A percentile compares a stretch with the other conserved stretches of the same genome.
These are phyloP conservation scores for Burhinus oedicnemus DNA, from an alignment of 2,113 vertebrate genomes.

Conservation along the genomic window DNA sequence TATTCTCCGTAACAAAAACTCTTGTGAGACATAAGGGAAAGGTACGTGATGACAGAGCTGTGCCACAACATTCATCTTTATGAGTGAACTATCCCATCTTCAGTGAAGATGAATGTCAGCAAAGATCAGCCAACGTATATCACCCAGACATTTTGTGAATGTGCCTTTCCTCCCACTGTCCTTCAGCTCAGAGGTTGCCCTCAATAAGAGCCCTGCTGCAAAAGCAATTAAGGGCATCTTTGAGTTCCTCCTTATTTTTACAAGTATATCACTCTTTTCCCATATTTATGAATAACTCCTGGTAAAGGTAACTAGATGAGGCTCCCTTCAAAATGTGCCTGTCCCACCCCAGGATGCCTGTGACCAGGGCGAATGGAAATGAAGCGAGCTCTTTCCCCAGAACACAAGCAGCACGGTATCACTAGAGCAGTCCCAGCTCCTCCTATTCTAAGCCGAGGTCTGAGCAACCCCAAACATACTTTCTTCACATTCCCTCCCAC, in stretches of 20 bases:
- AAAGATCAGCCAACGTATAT: conserved; percentile 6
- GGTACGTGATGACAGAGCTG: neutral
- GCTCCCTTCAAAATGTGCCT: neutral
- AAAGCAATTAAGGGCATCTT: neutral
- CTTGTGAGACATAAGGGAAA: conserved; percentile 21
- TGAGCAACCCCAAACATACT: neutral
- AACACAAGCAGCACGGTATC: neutral
- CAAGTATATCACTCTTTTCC: neutral
- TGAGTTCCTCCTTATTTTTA: neutral
- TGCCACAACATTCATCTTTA: conserved; percentile 63
- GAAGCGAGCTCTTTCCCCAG: neutral
- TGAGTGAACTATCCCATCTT: conserved; percentile 52
- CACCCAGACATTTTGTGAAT: neutral
- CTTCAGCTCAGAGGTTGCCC: conserved; percentile 15
- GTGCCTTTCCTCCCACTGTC: neutral
- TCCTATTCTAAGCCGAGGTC: neutral
- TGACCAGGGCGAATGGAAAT: neutral
- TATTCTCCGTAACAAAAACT: conserved; percentile 24
- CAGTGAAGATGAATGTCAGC: conserved; percentile 56
- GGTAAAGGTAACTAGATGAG: neutral
- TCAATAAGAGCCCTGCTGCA: neutral
- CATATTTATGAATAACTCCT: neutral
- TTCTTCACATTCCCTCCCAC: neutral
- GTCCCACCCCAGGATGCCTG: neutral
- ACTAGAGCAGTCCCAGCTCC: neutral